Evolutionary conservation across 1,140 invertebrate species (phyloP).

Genomic region (Drosophila ohnishii): DNA sequence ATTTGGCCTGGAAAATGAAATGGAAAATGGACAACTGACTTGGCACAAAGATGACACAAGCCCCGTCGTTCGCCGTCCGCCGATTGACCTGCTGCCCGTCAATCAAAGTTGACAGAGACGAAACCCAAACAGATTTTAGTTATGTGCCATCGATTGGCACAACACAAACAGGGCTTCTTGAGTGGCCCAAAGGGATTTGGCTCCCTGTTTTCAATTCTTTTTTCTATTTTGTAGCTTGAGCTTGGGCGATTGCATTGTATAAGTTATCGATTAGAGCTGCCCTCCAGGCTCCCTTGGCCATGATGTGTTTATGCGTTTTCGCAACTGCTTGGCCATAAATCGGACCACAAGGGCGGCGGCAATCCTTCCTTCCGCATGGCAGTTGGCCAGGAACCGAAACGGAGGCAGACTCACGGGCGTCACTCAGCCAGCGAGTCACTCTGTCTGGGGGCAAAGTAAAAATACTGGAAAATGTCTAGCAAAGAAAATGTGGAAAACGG

Average conservation of each 20-base stretch:
- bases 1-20: constrained; percentile 49
- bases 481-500: constrained; percentile 15
- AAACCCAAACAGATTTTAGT: constrained; percentile 35
- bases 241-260: constrained; percentile 24
- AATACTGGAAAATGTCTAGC: constrained; percentile 9
- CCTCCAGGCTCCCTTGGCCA: constrained; percentile 33
- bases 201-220: neutral
- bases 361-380: constrained; percentile 37
- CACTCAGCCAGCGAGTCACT: constrained; percentile 35
- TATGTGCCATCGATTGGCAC: constrained; percentile 34
- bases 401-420: constrained; percentile 44
- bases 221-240: neutral
- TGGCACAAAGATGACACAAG: constrained; percentile 26
- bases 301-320: constrained; percentile 67
- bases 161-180: constrained; percentile 7
- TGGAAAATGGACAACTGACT: constrained; percentile 52
- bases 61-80: neutral
- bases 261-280: constrained; percentile 34
- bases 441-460: constrained; percentile 14
- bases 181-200: constrained; percentile 31
- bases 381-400: constrained; percentile 43
- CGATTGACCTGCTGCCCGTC: constrained; percentile 27
- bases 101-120: constrained; percentile 29
- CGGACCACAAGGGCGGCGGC: constrained; percentile 13
- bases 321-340: constrained; percentile 62